Evolutionary conservation across 2,797 vertebrate genomes (phyloP).

Genomic region (Odontamblyopus rebecca): DNA sequence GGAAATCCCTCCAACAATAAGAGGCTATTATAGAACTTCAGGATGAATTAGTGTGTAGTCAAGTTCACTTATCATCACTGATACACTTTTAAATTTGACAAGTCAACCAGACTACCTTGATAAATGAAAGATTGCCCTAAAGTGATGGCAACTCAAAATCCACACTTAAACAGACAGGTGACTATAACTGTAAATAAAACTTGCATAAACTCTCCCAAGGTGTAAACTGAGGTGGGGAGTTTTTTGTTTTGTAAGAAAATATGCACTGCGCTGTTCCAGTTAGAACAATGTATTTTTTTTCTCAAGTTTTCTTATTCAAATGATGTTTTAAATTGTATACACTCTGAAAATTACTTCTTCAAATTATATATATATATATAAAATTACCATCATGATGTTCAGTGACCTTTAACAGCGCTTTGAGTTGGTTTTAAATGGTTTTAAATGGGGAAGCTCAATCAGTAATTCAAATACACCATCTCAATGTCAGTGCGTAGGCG

Average conservation of each 20-base stretch:
- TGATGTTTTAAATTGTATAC: too few relatives aligned
- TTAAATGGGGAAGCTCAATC: conserved; percentile 18
- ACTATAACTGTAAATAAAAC: neutral
- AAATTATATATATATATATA: too few relatives aligned
- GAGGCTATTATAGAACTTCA: neutral
- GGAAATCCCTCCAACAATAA: conserved; percentile 1
- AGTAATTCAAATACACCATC: neutral
- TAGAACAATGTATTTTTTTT: neutral
- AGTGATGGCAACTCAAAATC: neutral
- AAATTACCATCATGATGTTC: too few relatives aligned
- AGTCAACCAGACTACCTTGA: neutral
- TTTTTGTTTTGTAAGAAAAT: too few relatives aligned
- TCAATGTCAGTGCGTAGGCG: neutral
- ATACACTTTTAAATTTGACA: neutral
- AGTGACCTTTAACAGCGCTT: too few relatives aligned
- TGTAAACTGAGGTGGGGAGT: too few relatives aligned
- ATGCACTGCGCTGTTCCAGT: neutral
- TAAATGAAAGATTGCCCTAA: neutral
- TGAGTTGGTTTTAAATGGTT: neutral
- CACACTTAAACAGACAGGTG: neutral
- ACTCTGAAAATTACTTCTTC: too few relatives aligned
- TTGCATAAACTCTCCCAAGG: neutral
- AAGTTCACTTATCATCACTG: neutral
- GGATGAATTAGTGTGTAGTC: neutral
- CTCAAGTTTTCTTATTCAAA: too few relatives aligned